Evolutionary conservation across 2,888 invertebrate species (phyloP).

Genomic region (Harpagoxenus sublaevis): DNA sequence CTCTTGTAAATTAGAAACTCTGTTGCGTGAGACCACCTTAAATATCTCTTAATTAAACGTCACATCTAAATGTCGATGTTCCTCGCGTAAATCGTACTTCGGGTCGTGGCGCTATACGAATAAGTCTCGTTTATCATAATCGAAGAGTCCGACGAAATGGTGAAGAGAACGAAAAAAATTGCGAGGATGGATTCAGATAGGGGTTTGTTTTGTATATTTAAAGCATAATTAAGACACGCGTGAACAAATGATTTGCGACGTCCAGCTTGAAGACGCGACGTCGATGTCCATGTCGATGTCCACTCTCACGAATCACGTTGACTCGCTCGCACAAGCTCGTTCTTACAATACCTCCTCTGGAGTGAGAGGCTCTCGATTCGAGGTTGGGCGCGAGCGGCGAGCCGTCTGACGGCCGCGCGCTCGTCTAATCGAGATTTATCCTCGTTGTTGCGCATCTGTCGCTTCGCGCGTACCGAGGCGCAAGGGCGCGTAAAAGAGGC

Average conservation of each 20-base stretch:
- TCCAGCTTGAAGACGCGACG: background rate
- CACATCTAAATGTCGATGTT: background rate
- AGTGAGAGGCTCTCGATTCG: background rate
- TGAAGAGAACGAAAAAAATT: background rate
- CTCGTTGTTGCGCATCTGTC: conserved; percentile 75
- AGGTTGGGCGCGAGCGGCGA: background rate
- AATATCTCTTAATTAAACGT: conserved; percentile 4
- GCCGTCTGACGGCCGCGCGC: conserved; percentile 24
- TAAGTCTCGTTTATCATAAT: no score
- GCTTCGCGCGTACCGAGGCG: conserved; percentile 57
- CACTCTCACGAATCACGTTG: background rate
- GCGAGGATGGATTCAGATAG: background rate
- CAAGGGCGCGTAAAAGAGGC: conserved; percentile 55
- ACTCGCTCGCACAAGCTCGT: background rate
- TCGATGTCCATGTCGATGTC: no score
- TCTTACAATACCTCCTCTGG: background rate
- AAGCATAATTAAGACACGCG: background rate
- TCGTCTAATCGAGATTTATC: conserved; percentile 71
- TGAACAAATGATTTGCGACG: background rate
- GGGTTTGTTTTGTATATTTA: background rate
- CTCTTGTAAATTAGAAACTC: conserved; percentile 7
- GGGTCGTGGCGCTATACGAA: background rate
- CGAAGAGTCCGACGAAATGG: background rate
- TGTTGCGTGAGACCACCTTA: background rate
- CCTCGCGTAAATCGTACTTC: background rate